Conservation (phyloP, 2,888 invertebrate genomes). For the Drosophila sordidapex region DNA sequence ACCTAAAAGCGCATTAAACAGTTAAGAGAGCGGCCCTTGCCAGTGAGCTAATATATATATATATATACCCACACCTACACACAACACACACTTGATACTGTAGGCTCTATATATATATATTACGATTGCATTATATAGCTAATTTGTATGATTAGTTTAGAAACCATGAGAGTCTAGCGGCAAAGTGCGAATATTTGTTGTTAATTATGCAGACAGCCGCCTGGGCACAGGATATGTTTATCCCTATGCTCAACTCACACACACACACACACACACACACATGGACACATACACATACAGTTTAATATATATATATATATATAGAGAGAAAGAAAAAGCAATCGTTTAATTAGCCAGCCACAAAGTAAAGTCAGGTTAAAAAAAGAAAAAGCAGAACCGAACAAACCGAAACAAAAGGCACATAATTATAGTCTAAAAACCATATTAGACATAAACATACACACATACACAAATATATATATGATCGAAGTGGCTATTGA, state of each 20-base stretch:
- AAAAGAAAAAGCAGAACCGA: conserved; percentile 26
- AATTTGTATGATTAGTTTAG: conserved; percentile 68
- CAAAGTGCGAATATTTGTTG: conserved; percentile 48
- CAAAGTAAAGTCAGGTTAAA: conserved; percentile 32
- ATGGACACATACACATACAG: conserved; percentile 9
- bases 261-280: conserved; percentile 18
- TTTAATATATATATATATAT: neutral
- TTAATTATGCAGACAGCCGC: conserved; percentile 38
- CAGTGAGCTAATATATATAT: conserved; percentile 55
- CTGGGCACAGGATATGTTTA: conserved; percentile 49
- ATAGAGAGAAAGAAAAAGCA: neutral
- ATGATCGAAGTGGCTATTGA: conserved; percentile 49
- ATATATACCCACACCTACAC: conserved; percentile 22
- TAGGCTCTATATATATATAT: conserved; percentile 58
- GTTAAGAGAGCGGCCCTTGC: conserved; percentile 65
- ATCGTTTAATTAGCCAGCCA: conserved; percentile 36
- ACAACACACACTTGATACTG: conserved; percentile 54
- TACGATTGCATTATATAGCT: conserved; percentile 57
- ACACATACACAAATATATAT: conserved; percentile 22
- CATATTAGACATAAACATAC: conserved; percentile 14
- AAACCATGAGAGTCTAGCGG: conserved; percentile 60
- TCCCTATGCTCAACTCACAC: conserved; percentile 44
- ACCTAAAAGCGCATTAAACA: conserved; percentile 43
- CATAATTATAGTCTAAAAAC: conserved; percentile 38
- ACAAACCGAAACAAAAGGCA: conserved; percentile 37